Evolutionary conservation across 2,113 vertebrate species (phyloP), one percentile per base, ranked within the genome.

Genomic region (Campylomormyrus tamandua): DNA sequence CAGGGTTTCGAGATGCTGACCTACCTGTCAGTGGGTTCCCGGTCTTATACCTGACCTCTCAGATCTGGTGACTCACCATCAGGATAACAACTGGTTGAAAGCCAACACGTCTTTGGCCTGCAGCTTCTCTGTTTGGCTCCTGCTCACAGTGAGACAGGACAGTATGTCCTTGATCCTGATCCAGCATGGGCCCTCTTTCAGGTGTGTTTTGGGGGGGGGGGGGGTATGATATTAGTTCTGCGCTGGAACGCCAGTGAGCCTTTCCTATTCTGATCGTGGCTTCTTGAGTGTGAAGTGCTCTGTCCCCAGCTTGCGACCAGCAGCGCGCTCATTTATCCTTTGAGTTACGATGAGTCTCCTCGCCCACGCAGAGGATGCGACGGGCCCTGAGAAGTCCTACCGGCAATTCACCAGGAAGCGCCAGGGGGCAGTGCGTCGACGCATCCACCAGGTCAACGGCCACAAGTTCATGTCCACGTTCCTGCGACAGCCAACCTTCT

Each of bases 391-490:
- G 83, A 94, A 96, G 21, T 93, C 95, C 88, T 97, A 95, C 89
- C 98, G 97, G 92, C 95, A 98, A 93, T 97, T 99, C 45, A 97
- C 97, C 5, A 96, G 98, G 91, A 97, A 97, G 90, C 97, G 98
- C 1, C 97, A 99, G 52, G 95, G 97, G 21, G 98, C 98, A 0
- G 97, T 99, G 95, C 94, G 96, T 1, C 95, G 98, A 89, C 93
- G 95, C 62, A 97, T 99, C 91, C 98, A 99, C 92, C 98, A 99
- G 94, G 96, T 99, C 93, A 99, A 99, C 0, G 98, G 98, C 9
- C 98, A 99, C 95, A 99, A 99, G 93, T 99, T 99, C 91, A 99
- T 99, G 98, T 98, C 98, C 45, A 99, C 98, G 0, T 99, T 97
- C 92, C 96, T 99, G 90, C 95, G 97, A 8, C 98, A 99, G 94